These are phyloP conservation scores for Perizoma affinitatum DNA, from an alignment of 2,888 invertebrate species.

Conservation along the genomic window DNA sequence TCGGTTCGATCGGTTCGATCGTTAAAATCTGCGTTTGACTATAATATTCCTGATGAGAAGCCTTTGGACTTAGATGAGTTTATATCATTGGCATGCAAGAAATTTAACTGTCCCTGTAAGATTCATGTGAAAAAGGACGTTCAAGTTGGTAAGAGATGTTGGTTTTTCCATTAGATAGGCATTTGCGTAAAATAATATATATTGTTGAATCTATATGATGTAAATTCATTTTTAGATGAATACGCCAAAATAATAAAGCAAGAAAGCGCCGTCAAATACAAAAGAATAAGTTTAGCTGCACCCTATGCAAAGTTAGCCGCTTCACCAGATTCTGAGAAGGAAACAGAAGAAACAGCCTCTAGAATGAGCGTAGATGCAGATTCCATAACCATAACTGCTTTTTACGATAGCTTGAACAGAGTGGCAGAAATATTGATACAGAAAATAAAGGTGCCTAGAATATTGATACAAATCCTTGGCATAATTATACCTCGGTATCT, in stretches of 20 bases:
- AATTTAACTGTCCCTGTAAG: conserved; percentile 44
- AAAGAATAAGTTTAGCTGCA: conserved; percentile 8
- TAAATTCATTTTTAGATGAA: conserved; percentile 11
- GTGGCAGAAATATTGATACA: conserved; percentile 51
- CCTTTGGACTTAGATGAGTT: conserved; percentile 42
- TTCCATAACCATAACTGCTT: conserved; percentile 40
- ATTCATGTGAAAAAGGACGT: conserved; percentile 44
- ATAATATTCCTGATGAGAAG: conserved; percentile 15
- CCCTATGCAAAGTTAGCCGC: background rate
- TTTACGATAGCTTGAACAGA: conserved; percentile 49
- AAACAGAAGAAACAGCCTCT: conserved; percentile 11
- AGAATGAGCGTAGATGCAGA: conserved; percentile 15
- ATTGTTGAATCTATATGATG: too few species aligned
- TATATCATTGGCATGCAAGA: conserved; percentile 40
- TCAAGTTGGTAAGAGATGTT: conserved; percentile 36
- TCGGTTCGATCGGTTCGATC: conserved; percentile 36
- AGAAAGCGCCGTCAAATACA: conserved; percentile 11
- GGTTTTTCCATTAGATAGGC: too few species aligned
- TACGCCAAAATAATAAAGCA: conserved; percentile 1
- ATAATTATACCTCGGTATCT: conserved; percentile 45
- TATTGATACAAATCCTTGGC: conserved; percentile 51
- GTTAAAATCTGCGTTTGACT: conserved; percentile 18
- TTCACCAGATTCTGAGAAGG: conserved; percentile 5
- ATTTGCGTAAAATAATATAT: too few species aligned
- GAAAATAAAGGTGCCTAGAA: conserved; percentile 43